Conservation (phyloP, 2,113 vertebrate species). For the Thymallus thymallus region DNA sequence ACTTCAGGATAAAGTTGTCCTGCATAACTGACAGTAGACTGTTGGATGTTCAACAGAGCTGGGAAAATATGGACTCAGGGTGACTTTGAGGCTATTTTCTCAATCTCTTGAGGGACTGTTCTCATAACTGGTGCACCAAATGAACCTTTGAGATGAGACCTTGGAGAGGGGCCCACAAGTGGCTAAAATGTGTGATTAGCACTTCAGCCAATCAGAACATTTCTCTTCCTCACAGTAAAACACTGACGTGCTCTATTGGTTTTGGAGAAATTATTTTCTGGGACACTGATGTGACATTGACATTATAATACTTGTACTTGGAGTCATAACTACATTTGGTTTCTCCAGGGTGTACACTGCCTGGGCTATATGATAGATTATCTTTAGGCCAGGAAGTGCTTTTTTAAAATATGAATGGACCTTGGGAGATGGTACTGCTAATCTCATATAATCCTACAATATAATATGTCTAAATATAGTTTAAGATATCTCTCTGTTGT, state of each 20-base stretch:
- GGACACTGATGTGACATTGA: conserved; percentile 21
- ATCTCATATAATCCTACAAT: too few relatives aligned
- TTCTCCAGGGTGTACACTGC: conserved; percentile 22
- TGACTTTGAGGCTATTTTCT: conserved; percentile 58
- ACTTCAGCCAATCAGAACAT: conserved; percentile 10
- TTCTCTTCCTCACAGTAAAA: background rate
- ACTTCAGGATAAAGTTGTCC: conserved; percentile 56
- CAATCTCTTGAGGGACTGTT: conserved; percentile 27
- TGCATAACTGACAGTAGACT: conserved; percentile 60
- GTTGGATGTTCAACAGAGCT: conserved; percentile 54
- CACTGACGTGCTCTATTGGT: conserved; percentile 7
- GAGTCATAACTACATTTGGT: conserved; percentile 10
- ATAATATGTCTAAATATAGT: too few relatives aligned
- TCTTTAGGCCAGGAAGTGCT: too few relatives aligned
- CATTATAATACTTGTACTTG: background rate
- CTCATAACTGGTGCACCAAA: conserved; percentile 54
- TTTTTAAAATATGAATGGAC: too few relatives aligned
- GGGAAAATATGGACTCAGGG: conserved; percentile 58
- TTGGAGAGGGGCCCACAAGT: conserved; percentile 39
- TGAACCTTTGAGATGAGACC: conserved; percentile 29
- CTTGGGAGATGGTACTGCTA: too few relatives aligned
- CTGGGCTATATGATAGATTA: background rate
- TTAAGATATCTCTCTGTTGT: too few relatives aligned
- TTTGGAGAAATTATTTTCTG: conserved; percentile 32
- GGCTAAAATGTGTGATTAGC: conserved; percentile 40